Evolutionary conservation across 2,113 vertebrate genomes (phyloP).

Genomic region (Trichechus manatus): DNA sequence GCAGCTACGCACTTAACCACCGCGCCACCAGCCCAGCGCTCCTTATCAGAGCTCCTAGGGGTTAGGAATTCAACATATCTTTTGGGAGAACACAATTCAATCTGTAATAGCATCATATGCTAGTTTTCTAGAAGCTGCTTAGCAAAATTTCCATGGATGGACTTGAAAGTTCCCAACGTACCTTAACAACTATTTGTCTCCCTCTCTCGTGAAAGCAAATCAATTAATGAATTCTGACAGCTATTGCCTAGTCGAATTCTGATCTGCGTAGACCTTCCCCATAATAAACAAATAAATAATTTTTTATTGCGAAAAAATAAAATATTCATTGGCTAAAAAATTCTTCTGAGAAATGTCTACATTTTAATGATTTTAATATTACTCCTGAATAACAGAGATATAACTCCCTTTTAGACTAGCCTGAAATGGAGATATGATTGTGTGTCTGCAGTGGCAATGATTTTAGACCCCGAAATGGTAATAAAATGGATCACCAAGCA

Average conservation of each 20-base stretch:
- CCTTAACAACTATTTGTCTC: neutral
- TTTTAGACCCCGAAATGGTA: neutral
- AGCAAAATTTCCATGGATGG: neutral
- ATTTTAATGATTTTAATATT: neutral
- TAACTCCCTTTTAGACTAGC: neutral
- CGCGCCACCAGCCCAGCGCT: no score
- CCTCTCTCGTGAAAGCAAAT: neutral
- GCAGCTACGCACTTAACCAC: no score
- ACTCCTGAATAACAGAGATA: neutral
- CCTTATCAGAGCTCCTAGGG: no score
- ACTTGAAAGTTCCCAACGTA: neutral
- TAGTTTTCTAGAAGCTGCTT: neutral
- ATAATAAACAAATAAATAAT: neutral
- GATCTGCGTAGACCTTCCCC: neutral
- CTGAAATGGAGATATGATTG: neutral
- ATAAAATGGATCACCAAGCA: neutral
- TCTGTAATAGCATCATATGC: neutral
- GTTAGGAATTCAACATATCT: no score
- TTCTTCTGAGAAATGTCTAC: neutral
- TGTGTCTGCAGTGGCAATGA: neutral
- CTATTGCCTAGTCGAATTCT: neutral
- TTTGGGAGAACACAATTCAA: no score
- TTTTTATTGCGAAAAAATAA: neutral
- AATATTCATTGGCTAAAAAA: neutral
- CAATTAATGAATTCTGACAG: neutral